Conservation (phyloP, 2,888 invertebrate species). For the Lydus trimaculatus region DNA sequence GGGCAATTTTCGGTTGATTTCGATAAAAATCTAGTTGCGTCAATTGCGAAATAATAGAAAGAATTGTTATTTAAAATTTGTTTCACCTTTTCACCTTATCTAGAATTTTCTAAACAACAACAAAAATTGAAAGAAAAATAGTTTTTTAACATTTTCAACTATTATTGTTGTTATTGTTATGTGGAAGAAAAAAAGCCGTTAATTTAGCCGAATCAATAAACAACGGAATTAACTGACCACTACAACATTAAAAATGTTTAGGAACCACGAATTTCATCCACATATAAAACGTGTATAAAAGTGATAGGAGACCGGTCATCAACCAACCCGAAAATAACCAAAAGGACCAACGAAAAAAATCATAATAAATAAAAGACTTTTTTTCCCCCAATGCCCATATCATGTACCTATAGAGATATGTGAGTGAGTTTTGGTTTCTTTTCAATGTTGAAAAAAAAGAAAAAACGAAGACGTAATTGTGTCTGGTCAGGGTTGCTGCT, state of each 20-base stretch:
- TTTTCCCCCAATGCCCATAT: background rate
- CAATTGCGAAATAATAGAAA: background rate
- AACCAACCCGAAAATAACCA: constrained; percentile 38
- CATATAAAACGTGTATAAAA: constrained; percentile 25
- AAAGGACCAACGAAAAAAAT: constrained; percentile 2
- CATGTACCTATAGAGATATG: too few relatives aligned
- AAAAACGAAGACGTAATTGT: constrained; percentile 52
- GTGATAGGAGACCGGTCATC: constrained; percentile 37
- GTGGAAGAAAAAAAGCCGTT: background rate
- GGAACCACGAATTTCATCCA: constrained; percentile 48
- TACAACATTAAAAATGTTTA: constrained; percentile 58
- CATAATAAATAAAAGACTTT: background rate
- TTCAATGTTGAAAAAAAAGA: constrained; percentile 30
- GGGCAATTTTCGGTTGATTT: background rate
- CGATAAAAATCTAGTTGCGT: background rate
- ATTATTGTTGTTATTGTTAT: background rate
- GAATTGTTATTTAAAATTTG: background rate
- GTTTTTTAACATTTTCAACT: background rate
- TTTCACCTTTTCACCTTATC: background rate
- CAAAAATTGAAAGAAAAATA: background rate
- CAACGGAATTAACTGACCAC: constrained; percentile 53
- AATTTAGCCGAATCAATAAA: constrained; percentile 10
- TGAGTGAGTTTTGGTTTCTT: background rate
- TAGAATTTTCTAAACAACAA: background rate
- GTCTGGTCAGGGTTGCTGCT: constrained; percentile 59